A percentile compares a stretch with the other conserved stretches of the same genome.
Evolutionary conservation across 2,113 vertebrate species (phyloP).

Genomic region (Circaetus cinerascens): DNA sequence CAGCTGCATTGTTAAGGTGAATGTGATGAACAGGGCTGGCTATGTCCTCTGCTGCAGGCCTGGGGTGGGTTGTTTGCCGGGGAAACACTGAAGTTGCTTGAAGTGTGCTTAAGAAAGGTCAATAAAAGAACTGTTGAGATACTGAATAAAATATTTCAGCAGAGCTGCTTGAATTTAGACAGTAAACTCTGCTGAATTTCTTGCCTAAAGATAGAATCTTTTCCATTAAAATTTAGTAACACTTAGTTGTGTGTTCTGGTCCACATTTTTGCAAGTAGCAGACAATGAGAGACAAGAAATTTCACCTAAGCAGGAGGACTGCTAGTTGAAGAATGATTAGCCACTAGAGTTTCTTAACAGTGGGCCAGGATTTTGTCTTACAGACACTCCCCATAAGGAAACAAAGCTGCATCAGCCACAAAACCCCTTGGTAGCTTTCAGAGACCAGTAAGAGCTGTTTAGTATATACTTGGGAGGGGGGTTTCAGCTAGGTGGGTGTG

Average conservation of each 20-base stretch:
- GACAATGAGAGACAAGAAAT: not conserved
- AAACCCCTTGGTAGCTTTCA: not conserved
- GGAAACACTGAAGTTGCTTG: not conserved
- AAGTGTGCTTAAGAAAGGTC: not conserved
- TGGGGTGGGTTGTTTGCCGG: not conserved
- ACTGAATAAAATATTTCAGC: not conserved
- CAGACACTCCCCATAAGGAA: not conserved
- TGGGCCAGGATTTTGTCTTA: not conserved
- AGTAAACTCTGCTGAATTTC: not conserved
- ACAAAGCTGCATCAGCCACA: not conserved
- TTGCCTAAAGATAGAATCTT: not conserved
- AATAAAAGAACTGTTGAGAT: not conserved
- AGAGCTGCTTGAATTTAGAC: not conserved
- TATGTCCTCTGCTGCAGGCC: not conserved
- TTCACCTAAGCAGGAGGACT: not conserved
- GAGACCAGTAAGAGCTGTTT: not conserved
- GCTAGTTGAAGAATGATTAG: not conserved
- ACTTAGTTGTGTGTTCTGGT: not conserved
- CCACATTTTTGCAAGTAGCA: not conserved
- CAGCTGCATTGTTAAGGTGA: not conserved
- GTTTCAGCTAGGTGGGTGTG: not conserved
- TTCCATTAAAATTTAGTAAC: not conserved
- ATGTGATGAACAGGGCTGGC: not conserved
- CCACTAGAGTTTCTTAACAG: not conserved
- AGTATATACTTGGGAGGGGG: not conserved